These are phyloP conservation scores for Mastacembelus armatus DNA, from an alignment of 2,797 vertebrate genomes.

Conservation along the genomic window DNA sequence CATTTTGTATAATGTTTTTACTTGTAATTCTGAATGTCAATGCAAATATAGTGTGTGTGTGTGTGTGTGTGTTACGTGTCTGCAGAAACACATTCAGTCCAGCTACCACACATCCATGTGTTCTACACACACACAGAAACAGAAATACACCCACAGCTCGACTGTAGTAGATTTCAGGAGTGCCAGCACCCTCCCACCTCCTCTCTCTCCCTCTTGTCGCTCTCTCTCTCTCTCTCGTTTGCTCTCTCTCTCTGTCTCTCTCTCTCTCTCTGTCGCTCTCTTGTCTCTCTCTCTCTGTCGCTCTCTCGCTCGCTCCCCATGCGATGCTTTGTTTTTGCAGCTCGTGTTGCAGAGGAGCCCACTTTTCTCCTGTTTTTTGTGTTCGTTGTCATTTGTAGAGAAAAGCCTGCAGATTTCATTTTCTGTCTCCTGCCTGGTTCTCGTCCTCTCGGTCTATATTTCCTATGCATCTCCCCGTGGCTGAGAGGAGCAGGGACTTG, in stretches of 20 bases:
- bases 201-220: slow-evolving; percentile 13
- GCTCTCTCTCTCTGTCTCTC: slow-evolving; percentile 16
- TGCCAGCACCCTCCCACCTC: slow-evolving; percentile 52
- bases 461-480: slow-evolving; percentile 62
- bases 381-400: slow-evolving; percentile 39
- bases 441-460: slow-evolving; percentile 46
- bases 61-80: too few relatives aligned
- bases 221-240: slow-evolving; percentile 10
- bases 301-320: slow-evolving; percentile 36
- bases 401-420: slow-evolving; percentile 44
- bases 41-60: too few relatives aligned
- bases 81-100: too few relatives aligned
- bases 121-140: slow-evolving; percentile 41
- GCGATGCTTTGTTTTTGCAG: slow-evolving; percentile 54
- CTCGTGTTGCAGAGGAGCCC: slow-evolving; percentile 31
- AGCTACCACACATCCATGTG: too few relatives aligned
- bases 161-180: slow-evolving; percentile 68
- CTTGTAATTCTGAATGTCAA: too few relatives aligned
- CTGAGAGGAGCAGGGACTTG: slow-evolving; percentile 62
- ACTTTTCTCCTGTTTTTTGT: slow-evolving; percentile 32
- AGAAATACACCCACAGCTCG: slow-evolving; percentile 64
- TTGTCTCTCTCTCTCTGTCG: slow-evolving; percentile 23
- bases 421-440: slow-evolving; percentile 15
- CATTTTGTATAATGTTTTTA: too few relatives aligned
- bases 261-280: slow-evolving; percentile 10